phyloP scores from a whole-genome alignment of 2,888 invertebrate genomes.

The Alloplasta piceator region DNA sequence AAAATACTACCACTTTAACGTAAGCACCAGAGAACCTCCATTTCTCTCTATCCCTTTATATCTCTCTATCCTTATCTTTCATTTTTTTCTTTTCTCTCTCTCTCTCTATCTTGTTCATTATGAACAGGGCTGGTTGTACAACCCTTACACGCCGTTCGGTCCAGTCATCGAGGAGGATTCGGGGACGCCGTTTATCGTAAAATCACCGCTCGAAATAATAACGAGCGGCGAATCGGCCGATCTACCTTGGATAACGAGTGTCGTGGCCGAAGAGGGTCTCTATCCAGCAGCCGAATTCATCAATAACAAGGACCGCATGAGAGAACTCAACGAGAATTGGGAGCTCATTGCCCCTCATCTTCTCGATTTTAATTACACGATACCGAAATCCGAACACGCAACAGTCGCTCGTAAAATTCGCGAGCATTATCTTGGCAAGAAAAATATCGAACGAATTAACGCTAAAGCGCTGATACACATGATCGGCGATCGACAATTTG shows the following conservation, averaged over 20 bases:
- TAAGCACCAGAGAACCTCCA: not conserved
- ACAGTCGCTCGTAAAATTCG: slow-evolving; percentile 84
- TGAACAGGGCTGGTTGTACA: slow-evolving; percentile 85
- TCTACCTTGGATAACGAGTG: slow-evolving; percentile 88
- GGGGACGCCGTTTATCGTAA: slow-evolving; percentile 86
- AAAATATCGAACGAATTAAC: slow-evolving; percentile 81
- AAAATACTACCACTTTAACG: too few species aligned
- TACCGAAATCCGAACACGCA: slow-evolving; percentile 69
- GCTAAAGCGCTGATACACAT: slow-evolving; percentile 81
- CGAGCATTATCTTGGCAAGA: slow-evolving; percentile 84
- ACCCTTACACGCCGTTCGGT: slow-evolving; percentile 89
- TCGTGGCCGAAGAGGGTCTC: slow-evolving; percentile 88
- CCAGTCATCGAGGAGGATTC: slow-evolving; percentile 87
- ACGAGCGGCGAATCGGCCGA: slow-evolving; percentile 85
- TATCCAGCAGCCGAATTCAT: slow-evolving; percentile 86
- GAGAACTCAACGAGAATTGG: slow-evolving; percentile 85
- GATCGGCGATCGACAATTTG: slow-evolving; percentile 87
- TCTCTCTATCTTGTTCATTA: not conserved
- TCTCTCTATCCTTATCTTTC: too few species aligned
- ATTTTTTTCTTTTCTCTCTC: too few species aligned
- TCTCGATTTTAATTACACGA: slow-evolving; percentile 86
- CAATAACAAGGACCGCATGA: slow-evolving; percentile 81
- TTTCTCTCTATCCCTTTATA: not conserved
- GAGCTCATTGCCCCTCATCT: slow-evolving; percentile 85
- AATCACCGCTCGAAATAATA: slow-evolving; percentile 87